Percentiles rank a stretch among this genome's conserved stretches.
Conservation (phyloP, 2,888 invertebrate genomes). For the Chymomyza caudatula region DNA sequence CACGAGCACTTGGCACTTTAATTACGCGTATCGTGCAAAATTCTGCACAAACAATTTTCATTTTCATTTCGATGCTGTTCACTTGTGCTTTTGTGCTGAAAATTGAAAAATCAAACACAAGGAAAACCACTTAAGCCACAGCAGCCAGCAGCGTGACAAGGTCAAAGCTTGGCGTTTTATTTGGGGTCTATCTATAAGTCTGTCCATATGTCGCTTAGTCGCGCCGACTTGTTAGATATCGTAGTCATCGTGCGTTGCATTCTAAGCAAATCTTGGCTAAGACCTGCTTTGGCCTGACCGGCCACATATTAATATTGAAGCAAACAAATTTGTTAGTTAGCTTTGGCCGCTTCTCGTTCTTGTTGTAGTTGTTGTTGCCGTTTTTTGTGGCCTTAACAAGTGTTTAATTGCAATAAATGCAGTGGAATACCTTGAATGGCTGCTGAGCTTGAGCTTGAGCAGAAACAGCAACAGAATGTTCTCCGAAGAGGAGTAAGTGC, state of each 20-base stretch:
- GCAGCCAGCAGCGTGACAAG: conserved; percentile 48
- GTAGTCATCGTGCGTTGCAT: conserved; percentile 49
- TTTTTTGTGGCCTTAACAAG: conserved; percentile 59
- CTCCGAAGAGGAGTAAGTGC: conserved; percentile 10
- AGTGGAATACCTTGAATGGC: conserved; percentile 60
- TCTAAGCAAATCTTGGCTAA: conserved; percentile 45
- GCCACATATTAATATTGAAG: conserved; percentile 15
- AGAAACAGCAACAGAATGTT: neutral
- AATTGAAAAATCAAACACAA: conserved; percentile 75
- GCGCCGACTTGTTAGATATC: too few relatives aligned
- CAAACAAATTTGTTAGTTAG: neutral
- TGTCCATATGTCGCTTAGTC: conserved; percentile 25
- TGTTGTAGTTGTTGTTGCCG: conserved; percentile 41
- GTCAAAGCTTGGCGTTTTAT: conserved; percentile 62
- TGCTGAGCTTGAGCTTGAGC: conserved; percentile 25
- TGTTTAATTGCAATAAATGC: conserved; percentile 72
- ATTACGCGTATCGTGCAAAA: conserved; percentile 37
- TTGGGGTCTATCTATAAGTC: conserved; percentile 48
- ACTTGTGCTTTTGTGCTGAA: conserved; percentile 39
- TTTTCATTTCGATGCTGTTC: conserved; percentile 5
- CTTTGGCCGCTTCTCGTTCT: conserved; percentile 35
- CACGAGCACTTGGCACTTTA: conserved; percentile 31
- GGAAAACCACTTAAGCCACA: conserved; percentile 72
- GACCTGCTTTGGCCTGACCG: neutral
- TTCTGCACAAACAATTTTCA: conserved; percentile 8